phyloP scores from a whole-genome alignment of 2,888 invertebrate species.

The Nemapogon koenigi region DNA sequence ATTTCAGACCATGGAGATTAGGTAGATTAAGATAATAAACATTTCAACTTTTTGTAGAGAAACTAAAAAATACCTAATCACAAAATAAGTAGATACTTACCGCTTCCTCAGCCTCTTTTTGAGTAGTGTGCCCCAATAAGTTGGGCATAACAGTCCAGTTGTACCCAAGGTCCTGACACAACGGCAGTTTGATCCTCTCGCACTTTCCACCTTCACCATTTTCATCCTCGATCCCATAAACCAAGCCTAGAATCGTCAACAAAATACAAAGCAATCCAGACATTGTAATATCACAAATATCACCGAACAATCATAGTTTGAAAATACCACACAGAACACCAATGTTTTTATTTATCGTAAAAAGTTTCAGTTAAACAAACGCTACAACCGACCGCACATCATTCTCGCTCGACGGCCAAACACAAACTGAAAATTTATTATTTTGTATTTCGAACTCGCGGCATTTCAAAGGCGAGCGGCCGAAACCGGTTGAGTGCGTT shows the following conservation, averaged over 20 bases:
- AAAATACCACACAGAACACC: too few relatives aligned
- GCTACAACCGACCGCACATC: slow-evolving; percentile 23
- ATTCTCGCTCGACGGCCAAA: slow-evolving; percentile 22
- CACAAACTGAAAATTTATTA: slow-evolving; percentile 43
- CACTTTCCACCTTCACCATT: slow-evolving; percentile 67
- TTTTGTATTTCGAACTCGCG: slow-evolving; percentile 22
- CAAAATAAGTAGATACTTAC: slow-evolving; percentile 48
- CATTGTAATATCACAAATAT: slow-evolving; percentile 18
- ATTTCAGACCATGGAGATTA: too few relatives aligned
- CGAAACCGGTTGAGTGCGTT: slow-evolving; percentile 54
- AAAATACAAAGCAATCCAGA: slow-evolving; percentile 25
- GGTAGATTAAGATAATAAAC: too few relatives aligned
- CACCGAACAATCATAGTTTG: slow-evolving; percentile 15
- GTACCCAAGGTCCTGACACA: slow-evolving; percentile 84
- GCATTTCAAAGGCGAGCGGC: slow-evolving; percentile 47
- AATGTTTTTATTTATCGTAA: slow-evolving; percentile 30
- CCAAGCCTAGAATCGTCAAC: slow-evolving; percentile 15
- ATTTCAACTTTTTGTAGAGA: too few relatives aligned
- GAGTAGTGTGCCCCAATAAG: slow-evolving; percentile 80
- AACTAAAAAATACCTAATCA: too few relatives aligned
- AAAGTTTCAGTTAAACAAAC: too few relatives aligned
- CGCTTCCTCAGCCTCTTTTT: slow-evolving; percentile 80
- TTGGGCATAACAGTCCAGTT: slow-evolving; percentile 90
- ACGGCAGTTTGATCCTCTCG: slow-evolving; percentile 78
- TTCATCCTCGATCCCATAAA: slow-evolving; percentile 37